These are phyloP conservation scores for Apotomis capreana DNA, from an alignment of 2,888 invertebrate species.

Conservation along the genomic window DNA sequence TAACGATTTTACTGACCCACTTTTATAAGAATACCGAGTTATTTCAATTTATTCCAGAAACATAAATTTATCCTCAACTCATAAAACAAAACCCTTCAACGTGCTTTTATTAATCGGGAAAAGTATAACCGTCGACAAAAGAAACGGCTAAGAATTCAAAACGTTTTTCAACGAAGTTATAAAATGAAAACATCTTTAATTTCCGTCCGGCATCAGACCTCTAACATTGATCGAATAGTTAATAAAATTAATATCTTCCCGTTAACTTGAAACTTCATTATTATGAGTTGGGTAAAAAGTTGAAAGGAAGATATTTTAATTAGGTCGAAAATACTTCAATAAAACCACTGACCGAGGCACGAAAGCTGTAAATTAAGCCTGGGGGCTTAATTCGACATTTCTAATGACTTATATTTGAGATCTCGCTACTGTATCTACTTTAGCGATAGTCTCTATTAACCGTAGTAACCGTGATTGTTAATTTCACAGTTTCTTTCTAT, in stretches of 20 bases:
- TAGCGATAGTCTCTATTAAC: no score
- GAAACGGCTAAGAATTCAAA: constrained; percentile 30
- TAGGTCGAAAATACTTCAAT: constrained; percentile 74
- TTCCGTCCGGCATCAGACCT: constrained; percentile 30
- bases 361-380: constrained; percentile 68
- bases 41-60: constrained; percentile 10
- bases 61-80: constrained; percentile 10
- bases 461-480: no score
- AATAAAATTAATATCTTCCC: constrained; percentile 62
- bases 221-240: constrained; percentile 61
- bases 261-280: constrained; percentile 48
- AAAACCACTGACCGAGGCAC: constrained; percentile 64
- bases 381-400: no score
- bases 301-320: constrained; percentile 68
- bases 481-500: no score
- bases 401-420: no score
- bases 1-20: background rate
- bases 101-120: constrained; percentile 25
- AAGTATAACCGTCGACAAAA: constrained; percentile 18
- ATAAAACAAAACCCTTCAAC: constrained; percentile 11
- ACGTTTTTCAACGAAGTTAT: constrained; percentile 8
- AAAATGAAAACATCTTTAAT: constrained; percentile 35
- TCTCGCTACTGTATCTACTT: no score
- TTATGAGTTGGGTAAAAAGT: constrained; percentile 58
- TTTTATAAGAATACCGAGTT: constrained; percentile 2